Conservation (phyloP, 2,888 invertebrate species). For the Protonemura montana region DNA sequence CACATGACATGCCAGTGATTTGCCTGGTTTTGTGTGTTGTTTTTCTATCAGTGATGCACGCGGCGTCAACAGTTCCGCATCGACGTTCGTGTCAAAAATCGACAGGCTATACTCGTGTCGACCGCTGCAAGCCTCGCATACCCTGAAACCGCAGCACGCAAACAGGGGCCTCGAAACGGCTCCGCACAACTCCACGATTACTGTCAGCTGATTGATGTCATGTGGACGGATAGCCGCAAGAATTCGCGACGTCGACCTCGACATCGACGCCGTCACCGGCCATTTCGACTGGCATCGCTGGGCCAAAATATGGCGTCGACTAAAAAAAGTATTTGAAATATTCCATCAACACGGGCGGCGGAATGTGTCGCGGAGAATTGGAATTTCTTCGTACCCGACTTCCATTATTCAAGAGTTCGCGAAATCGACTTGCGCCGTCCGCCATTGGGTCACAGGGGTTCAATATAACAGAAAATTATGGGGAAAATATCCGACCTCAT, state of each 20-base stretch:
- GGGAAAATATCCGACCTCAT: neutral
- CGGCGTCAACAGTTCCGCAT: neutral
- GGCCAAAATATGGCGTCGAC: neutral
- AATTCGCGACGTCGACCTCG: neutral
- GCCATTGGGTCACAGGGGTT: neutral
- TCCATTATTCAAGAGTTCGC: slow-evolving; percentile 41
- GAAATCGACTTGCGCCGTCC: neutral
- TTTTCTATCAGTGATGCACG: neutral
- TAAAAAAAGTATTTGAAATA: slow-evolving; percentile 45
- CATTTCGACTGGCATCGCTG: neutral
- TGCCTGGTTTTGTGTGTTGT: neutral
- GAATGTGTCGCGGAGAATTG: slow-evolving; percentile 43
- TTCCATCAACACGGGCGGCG: slow-evolving; percentile 33
- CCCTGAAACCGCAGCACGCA: neutral
- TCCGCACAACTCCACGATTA: neutral
- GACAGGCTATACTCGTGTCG: neutral
- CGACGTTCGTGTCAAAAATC: neutral
- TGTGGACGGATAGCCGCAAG: neutral
- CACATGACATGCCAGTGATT: neutral
- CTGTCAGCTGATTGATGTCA: neutral
- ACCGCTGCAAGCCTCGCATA: neutral
- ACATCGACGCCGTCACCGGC: too few species aligned
- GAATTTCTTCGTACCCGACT: slow-evolving; percentile 41
- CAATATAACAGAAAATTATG: too few species aligned
- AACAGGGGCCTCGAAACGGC: neutral